Base-by-base conservation (phyloP, 2,113 vertebrate genomes). In the Cephalophus harveyi region DNA sequence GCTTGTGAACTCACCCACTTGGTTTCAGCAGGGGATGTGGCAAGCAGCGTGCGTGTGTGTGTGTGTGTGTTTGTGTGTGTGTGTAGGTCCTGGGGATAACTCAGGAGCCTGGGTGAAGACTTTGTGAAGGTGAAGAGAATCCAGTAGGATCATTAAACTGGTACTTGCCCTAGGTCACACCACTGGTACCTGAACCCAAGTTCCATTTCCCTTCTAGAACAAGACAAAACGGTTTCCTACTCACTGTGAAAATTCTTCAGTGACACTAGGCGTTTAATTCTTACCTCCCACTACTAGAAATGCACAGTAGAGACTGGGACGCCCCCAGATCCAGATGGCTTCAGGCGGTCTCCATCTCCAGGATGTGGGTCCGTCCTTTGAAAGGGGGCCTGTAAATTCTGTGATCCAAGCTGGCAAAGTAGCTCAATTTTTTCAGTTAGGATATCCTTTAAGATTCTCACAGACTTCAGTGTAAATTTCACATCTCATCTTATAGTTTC, bases 401-500 rank as follows among this genome's bases (percentile, higher is more conserved):
- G 6, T 74, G 54, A 40, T 74, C 19, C 52, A 74, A 55, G 36
- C 17, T 95, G 52, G 55, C 54, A 52, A 50, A 83, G 48, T n/a
- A 62, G 30, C 27, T 87, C 62, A 76, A 52, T n/a, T 89, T 91
- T 86, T 86, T 81, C 57, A 33, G 64, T 85, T 86, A n/a, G n/a
- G n/a, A n/a, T n/a, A 62, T 40, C 48, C n/a, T 91, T 76, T 93
- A 86, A 91, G 84, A 91, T 89, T 93, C 67, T 93, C 40, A 85
- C 0, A 57, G 82, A 78, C 40, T 95, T 94, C 60, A 57, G n/a
- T 78, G 43, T 91, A 81, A 88, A 86, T 76, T 36, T 87, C 57
- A 2, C 10, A 48, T 95, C 30, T 62, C 55, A 78, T 93, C 23
- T 55, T 92, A 46, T 62, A 15, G 30, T 94, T 96, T 93, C 60